Percentiles rank a stretch among this genome's conserved stretches.
Evolutionary conservation across 2,113 vertebrate species (phyloP).

Genomic region (Cyprinodon brontotheroides): DNA sequence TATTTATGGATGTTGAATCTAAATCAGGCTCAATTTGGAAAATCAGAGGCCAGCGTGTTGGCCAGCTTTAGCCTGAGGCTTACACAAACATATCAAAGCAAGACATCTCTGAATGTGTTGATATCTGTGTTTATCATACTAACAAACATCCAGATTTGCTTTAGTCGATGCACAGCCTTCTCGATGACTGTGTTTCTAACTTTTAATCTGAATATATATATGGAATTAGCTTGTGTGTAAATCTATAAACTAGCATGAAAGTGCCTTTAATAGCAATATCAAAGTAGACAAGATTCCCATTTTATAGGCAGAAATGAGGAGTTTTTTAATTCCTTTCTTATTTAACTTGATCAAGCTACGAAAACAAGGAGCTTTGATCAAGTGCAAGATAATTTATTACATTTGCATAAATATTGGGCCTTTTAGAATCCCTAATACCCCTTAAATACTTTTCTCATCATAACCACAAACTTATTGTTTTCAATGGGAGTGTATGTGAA

Average conservation of each 20-base stretch:
- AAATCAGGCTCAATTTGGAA: constrained; percentile 63
- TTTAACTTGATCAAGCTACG: neutral
- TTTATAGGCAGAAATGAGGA: neutral
- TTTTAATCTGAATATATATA: constrained; percentile 49
- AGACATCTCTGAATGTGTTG: constrained; percentile 66
- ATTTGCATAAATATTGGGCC: no score
- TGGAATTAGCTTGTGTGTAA: constrained; percentile 57
- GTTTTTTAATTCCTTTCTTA: constrained; percentile 2
- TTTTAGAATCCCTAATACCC: no score
- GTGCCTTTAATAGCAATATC: neutral
- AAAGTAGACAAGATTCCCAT: no score
- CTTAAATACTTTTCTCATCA: no score
- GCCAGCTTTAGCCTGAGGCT: constrained; percentile 66
- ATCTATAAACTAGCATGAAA: constrained; percentile 48
- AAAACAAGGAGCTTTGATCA: no score
- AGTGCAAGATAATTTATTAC: no score
- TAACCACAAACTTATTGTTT: no score
- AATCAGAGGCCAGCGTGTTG: constrained; percentile 61
- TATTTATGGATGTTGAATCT: constrained; percentile 71
- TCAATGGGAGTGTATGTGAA: no score
- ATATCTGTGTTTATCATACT: constrained; percentile 60
- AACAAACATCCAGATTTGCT: constrained; percentile 21
- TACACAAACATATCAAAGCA: constrained; percentile 71
- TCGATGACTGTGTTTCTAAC: constrained; percentile 45
- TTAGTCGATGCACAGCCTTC: constrained; percentile 45